phyloP scores from a whole-genome alignment of 2,888 invertebrate species.

The Bombylius major region DNA sequence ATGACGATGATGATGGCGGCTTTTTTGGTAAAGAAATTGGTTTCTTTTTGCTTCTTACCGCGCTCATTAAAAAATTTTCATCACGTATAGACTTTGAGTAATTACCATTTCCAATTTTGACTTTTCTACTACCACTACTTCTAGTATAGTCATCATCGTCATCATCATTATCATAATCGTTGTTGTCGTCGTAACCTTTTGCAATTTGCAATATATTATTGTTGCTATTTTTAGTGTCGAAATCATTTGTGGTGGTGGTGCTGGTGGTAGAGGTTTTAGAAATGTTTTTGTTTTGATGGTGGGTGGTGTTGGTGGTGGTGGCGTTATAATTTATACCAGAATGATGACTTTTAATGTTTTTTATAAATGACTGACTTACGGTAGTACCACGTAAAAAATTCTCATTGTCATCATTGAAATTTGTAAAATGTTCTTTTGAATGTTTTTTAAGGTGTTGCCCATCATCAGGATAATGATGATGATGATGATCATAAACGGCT shows the following conservation, averaged over 20 bases:
- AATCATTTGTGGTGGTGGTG: slow-evolving; percentile 19
- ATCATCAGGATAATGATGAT: background rate
- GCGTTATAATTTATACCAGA: slow-evolving; percentile 22
- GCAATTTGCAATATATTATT: too few species aligned
- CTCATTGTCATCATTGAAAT: slow-evolving; percentile 17
- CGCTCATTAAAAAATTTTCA: too few species aligned
- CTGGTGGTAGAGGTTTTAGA: slow-evolving; percentile 11
- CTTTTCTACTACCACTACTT: too few species aligned
- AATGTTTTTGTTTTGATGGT: background rate
- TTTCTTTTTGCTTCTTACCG: too few species aligned
- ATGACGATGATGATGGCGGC: too few species aligned
- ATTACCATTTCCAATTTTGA: too few species aligned
- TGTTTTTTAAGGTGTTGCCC: background rate
- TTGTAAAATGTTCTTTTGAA: slow-evolving; percentile 1
- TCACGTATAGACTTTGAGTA: too few species aligned
- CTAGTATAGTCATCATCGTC: too few species aligned
- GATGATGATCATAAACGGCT: background rate
- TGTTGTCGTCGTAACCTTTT: too few species aligned
- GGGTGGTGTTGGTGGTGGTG: slow-evolving; percentile 17
- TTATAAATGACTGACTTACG: slow-evolving; percentile 35
- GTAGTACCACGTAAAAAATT: slow-evolving; percentile 35
- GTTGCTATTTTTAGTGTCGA: slow-evolving; percentile 8
- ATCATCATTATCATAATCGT: too few species aligned
- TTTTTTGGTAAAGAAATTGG: too few species aligned
- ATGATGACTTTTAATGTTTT: slow-evolving; percentile 11